A percentile compares a stretch with the other conserved stretches of the same genome.
Evolutionary conservation across 1,140 invertebrate genomes (phyloP).

Genomic region (Bombus superbus): DNA sequence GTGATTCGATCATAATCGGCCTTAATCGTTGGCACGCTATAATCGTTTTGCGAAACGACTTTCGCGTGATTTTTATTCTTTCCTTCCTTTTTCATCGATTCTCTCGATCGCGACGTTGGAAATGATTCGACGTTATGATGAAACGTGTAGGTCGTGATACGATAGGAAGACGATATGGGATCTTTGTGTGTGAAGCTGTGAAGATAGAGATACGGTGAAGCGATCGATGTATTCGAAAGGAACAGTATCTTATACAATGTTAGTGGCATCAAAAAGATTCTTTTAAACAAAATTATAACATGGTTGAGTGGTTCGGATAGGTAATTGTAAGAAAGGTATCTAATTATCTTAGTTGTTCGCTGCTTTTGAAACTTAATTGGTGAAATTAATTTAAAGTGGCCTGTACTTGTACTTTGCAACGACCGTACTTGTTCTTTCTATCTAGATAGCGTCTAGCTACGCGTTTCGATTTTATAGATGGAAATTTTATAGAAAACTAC

Average conservation of each 20-base stretch:
- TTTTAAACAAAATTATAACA: not conserved
- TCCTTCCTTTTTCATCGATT: too few relatives aligned
- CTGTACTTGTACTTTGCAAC: not conserved
- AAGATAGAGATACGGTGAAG: not conserved
- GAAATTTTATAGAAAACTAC: not conserved
- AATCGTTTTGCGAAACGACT: constrained; percentile 5
- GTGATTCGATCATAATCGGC: constrained; percentile 20
- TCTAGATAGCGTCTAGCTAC: too few relatives aligned
- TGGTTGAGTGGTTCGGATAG: not conserved
- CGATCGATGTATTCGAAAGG: not conserved
- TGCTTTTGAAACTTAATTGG: not conserved
- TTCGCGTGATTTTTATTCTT: not conserved
- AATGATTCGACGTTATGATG: not conserved
- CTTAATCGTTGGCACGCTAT: constrained; percentile 20
- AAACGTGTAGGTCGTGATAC: not conserved
- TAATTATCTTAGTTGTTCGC: not conserved
- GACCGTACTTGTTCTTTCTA: too few relatives aligned
- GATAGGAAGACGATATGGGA: too few relatives aligned
- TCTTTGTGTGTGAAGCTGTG: not conserved
- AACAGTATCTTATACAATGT: too few relatives aligned
- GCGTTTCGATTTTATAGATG: not conserved
- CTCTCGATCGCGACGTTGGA: not conserved
- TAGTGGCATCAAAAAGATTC: not conserved
- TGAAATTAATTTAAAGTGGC: not conserved
- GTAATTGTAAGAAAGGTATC: not conserved